Evolutionary conservation across 2,113 vertebrate species (phyloP).

Genomic region (Muscicapa adusta): DNA sequence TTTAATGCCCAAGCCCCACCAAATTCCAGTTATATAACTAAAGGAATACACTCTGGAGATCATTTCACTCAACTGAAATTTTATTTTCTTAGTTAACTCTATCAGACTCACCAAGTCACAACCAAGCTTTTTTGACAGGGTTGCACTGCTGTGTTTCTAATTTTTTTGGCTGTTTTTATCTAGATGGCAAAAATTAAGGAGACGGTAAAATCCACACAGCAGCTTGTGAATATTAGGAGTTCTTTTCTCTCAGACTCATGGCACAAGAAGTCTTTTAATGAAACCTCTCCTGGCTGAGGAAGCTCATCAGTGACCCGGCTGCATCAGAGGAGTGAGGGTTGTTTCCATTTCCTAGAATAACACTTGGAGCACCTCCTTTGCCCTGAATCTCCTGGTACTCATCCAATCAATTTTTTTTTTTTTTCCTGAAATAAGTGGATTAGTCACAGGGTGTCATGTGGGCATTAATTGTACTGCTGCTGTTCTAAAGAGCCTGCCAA

Average conservation of each 20-base stretch:
- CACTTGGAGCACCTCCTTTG: neutral
- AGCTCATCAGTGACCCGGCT: neutral
- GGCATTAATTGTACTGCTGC: neutral
- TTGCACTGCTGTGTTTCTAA: neutral
- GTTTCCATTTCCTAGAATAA: constrained; percentile 3
- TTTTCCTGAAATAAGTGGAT: neutral
- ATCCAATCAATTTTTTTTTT: neutral
- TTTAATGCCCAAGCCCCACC: neutral
- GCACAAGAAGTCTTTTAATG: neutral
- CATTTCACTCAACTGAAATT: neutral
- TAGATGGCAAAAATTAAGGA: neutral
- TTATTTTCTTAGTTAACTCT: neutral
- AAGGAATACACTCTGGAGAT: neutral
- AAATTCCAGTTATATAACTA: neutral
- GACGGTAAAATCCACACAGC: neutral
- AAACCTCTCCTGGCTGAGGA: neutral
- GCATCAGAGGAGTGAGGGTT: neutral
- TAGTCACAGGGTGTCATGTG: neutral
- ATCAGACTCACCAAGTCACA: neutral
- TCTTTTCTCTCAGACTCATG: neutral
- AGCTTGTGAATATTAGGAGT: neutral
- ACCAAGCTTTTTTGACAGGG: neutral
- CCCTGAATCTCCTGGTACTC: neutral
- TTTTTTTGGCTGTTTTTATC: neutral
- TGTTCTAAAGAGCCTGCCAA: neutral